These are phyloP conservation scores for Camptogramma bilineatum DNA, from an alignment of 2,888 invertebrate genomes.

Conservation along the genomic window DNA sequence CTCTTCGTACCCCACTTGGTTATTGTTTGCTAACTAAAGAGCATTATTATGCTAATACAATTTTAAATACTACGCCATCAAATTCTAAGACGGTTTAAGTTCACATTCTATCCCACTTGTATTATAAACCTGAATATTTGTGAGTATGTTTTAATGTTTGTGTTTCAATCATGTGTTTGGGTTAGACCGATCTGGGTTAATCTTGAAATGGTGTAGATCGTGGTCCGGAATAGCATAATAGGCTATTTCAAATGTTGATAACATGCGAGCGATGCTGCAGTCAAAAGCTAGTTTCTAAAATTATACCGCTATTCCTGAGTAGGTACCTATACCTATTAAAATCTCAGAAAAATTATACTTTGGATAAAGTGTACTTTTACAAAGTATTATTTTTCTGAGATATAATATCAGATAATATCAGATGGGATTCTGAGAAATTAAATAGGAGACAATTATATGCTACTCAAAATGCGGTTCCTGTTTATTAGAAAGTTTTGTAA, in stretches of 20 bases:
- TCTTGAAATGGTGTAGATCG: too few species aligned
- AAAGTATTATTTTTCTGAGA: too few species aligned
- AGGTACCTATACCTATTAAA: neutral
- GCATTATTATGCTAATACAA: constrained; percentile 45
- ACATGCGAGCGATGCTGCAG: too few species aligned
- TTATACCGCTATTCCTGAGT: neutral
- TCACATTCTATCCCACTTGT: too few species aligned
- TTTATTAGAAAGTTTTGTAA: too few species aligned
- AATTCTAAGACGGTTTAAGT: neutral
- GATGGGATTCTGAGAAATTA: neutral
- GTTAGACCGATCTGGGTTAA: too few species aligned
- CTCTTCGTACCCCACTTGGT: constrained; percentile 41
- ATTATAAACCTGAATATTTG: too few species aligned
- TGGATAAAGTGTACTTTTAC: too few species aligned
- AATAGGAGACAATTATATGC: neutral
- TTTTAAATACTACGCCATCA: constrained; percentile 29
- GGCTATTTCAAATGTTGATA: neutral
- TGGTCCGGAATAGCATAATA: neutral
- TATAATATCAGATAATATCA: neutral
- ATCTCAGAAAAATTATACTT: constrained; percentile 1
- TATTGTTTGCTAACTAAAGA: constrained; percentile 52
- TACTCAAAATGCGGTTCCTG: neutral
- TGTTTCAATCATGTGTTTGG: too few species aligned
- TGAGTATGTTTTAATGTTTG: too few species aligned
- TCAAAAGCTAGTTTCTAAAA: too few species aligned